A percentile compares a stretch with the other conserved stretches of the same genome.
These are phyloP conservation scores for Chelon labrosus DNA, from an alignment of 2,797 vertebrate species.

Conservation along the genomic window DNA sequence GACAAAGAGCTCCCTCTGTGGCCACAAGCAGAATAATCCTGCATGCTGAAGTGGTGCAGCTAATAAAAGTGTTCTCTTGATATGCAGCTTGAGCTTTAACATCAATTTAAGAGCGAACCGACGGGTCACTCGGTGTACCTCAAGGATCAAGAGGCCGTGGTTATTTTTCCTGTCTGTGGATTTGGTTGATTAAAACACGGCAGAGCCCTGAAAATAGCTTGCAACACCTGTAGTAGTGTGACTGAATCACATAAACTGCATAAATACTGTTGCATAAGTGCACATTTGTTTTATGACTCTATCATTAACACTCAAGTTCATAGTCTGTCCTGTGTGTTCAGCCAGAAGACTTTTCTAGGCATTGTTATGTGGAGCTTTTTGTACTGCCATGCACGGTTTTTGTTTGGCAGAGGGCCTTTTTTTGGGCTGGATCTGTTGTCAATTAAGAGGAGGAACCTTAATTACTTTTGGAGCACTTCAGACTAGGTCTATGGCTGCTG, in stretches of 20 bases:
- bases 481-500: slow-evolving; percentile 64
- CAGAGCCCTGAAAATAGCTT: not conserved
- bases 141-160: not conserved
- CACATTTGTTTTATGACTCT: no score
- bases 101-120: not conserved
- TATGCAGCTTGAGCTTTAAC: not conserved
- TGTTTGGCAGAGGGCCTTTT: slow-evolving; percentile 55
- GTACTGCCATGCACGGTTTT: slow-evolving; percentile 48
- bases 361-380: slow-evolving; percentile 46
- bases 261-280: not conserved
- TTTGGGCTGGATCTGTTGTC: slow-evolving; percentile 69
- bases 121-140: not conserved
- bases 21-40: slow-evolving; percentile 16
- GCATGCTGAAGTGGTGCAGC: not conserved
- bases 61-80: not conserved
- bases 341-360: slow-evolving; percentile 14
- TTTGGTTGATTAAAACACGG: slow-evolving; percentile 10
- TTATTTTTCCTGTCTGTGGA: not conserved
- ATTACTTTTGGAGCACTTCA: slow-evolving; percentile 78
- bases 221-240: slow-evolving; percentile 13
- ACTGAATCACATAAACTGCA: slow-evolving; percentile 11
- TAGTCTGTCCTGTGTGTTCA: slow-evolving; percentile 8
- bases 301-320: slow-evolving; percentile 29
- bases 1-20: slow-evolving; percentile 50
- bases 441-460: slow-evolving; percentile 78